Evolutionary conservation across 1,140 invertebrate species (phyloP), one percentile per base, ranked within the genome.

Genomic region (Apolygus lucorum): DNA sequence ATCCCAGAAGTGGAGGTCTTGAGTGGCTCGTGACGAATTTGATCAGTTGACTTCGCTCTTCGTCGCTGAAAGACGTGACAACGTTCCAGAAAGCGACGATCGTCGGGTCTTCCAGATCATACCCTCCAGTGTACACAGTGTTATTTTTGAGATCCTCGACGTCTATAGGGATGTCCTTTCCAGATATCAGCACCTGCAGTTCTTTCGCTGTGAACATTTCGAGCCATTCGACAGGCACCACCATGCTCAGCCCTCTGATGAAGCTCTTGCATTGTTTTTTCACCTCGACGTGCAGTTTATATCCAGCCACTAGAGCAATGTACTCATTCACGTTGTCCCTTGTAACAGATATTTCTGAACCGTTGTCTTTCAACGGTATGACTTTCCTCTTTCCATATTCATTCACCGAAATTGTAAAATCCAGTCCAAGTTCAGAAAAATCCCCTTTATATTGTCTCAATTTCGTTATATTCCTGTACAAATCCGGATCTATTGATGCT

Each of bases 1-100:
- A 70, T 17, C 96, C 96, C 24, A 98, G 80, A n/a, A 98, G 81
- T 2, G 96, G 96, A n/a, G 95, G 94, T 74, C 95, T 80, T 0
- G 95, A 98, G 76, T 95, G 98, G 77, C 94, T 96, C 0, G 96
- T 99, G 2, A 98, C 95, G 84, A 99, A 99, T 79, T 97, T 96
- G 0, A 99, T 80, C 14, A 99, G 79, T 75, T 94, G 89, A 67
- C 93, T 83, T 67, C 90, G 88, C 77, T 97, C 90, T 26, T 86
- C 82, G 78, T 96, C 93, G 71, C 84, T 88, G 76, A 98, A 95
- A 22, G 84, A 84, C 71, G 88, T 82, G 2, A 98, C 84, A 24
- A 95, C 90, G 79, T 86, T 89, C 95, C 95, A 90, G 84, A 98
- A 88, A 59, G 85, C 81, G 52, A 83, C 78, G 70, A 93, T 88